These are phyloP conservation scores for Miichthys miiuy DNA, from an alignment of 2,797 vertebrate species.

Conservation along the genomic window DNA sequence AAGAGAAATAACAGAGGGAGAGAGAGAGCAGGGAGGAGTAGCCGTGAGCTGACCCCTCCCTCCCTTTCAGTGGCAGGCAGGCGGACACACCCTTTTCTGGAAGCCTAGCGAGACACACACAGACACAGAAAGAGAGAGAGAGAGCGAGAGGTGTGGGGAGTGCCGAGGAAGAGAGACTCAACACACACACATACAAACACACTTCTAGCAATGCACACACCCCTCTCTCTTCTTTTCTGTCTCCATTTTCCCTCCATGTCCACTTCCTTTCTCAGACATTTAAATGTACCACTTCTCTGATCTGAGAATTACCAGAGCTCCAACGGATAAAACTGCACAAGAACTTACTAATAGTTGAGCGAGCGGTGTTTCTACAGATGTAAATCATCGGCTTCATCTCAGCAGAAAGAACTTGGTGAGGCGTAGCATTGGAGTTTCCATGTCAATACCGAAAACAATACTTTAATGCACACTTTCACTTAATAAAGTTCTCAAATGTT, in stretches of 20 bases:
- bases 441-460: background rate
- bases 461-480: background rate
- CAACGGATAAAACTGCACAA: background rate
- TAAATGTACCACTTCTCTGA: background rate
- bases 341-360: background rate
- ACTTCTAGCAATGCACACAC: slow-evolving; percentile 28
- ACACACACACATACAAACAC: slow-evolving; percentile 29
- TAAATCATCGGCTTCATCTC: background rate
- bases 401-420: background rate
- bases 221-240: slow-evolving; percentile 30
- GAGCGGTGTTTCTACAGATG: background rate
- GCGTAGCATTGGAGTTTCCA: background rate
- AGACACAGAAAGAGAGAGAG: slow-evolving; percentile 31
- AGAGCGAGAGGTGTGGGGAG: slow-evolving; percentile 45
- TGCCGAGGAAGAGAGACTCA: slow-evolving; percentile 44
- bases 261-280: slow-evolving; percentile 28
- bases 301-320: background rate
- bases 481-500: background rate
- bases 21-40: slow-evolving; percentile 82
- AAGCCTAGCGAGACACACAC: slow-evolving; percentile 60
- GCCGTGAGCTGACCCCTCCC: slow-evolving; percentile 81
- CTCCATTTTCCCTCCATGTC: slow-evolving; percentile 44
- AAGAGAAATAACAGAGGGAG: slow-evolving; percentile 72
- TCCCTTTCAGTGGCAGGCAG: slow-evolving; percentile 78
- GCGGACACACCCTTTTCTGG: slow-evolving; percentile 86